These are phyloP conservation scores for Tricholaema leucomelas DNA, from an alignment of 2,113 vertebrate species.

Conservation along the genomic window DNA sequence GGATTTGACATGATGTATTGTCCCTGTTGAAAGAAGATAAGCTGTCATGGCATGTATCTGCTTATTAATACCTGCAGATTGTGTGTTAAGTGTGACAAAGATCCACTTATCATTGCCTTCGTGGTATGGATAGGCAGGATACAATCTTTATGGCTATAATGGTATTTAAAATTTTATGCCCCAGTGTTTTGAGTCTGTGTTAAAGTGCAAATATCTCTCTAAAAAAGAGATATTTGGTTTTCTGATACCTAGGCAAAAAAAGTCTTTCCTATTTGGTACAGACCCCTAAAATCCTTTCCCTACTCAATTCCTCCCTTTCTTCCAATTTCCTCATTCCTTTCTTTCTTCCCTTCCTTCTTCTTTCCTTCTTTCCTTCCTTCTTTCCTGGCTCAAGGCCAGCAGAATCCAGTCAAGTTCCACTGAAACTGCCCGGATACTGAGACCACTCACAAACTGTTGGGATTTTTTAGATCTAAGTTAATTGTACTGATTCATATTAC, in stretches of 20 bases:
- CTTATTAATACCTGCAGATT: neutral
- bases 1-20: slow-evolving; percentile 42
- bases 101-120: neutral
- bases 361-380: neutral
- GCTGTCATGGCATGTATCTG: neutral
- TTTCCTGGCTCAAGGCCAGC: neutral
- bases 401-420: neutral
- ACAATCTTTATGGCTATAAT: neutral
- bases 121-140: neutral
- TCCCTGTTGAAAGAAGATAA: slow-evolving; percentile 20
- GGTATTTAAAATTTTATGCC: neutral
- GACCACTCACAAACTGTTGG: neutral
- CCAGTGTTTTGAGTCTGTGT: neutral
- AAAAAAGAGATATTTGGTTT: neutral
- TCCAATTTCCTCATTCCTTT: neutral
- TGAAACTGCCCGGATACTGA: neutral
- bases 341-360: neutral
- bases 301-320: neutral
- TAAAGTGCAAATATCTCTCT: neutral
- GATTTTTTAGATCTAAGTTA: neutral
- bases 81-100: neutral
- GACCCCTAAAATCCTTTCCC: neutral
- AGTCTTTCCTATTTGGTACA: neutral
- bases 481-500: neutral
- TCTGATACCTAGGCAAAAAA: neutral